Base-by-base conservation (phyloP, 1,140 invertebrate species). In the Microplitis mediator region DNA sequence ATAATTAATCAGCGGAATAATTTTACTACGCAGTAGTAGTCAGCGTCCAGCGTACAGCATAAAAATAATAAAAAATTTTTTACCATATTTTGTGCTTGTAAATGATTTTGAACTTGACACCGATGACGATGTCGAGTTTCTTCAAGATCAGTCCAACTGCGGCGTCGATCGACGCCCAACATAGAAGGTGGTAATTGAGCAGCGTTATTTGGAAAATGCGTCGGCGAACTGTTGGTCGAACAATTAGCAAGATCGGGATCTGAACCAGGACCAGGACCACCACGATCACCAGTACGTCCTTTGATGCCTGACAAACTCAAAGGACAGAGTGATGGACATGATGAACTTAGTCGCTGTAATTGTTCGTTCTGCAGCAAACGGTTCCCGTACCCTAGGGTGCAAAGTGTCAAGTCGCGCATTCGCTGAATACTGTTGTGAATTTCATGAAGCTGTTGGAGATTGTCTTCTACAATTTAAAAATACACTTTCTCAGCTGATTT, bases 131-230 rank as follows among this genome's bases (percentile, higher is more conserved):
- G 82, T 51, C 88, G 83, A 4, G 84, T 83, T 56, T 89, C 88
- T 78, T 95, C 94, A 50, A 95, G 87, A 16, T 93, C 93, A 6
- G 94, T 94, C 94, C 94, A 95, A 67, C 94, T 95, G 80, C 93
- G 91, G 75, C 94, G 87, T 16, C 94, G 86, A 69, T 87, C 85
- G 52, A 85, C 84, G 36, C 83, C 81, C 23, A 86, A 78, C n/a
- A 77, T 65, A 36, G 74, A 79, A 66, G 84, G 85, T 31, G 72
- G 82, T 77, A 73, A 36, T 70, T 83, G 81, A 62, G 75, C 74
- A 34, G 72, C 77, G 31, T 74, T 67, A 11, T 82, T 71, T 14
- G 85, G 83, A 70, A 82, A 86, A 73, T 89, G 87, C 4, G 87
- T 87, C 13, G 88, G 88, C 13, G 88, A 89, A 52, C 88, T 88